A percentile compares a stretch with the other conserved stretches of the same genome.
These are phyloP conservation scores for Antennarius maculatus DNA, from an alignment of 2,797 vertebrate genomes.

Conservation along the genomic window DNA sequence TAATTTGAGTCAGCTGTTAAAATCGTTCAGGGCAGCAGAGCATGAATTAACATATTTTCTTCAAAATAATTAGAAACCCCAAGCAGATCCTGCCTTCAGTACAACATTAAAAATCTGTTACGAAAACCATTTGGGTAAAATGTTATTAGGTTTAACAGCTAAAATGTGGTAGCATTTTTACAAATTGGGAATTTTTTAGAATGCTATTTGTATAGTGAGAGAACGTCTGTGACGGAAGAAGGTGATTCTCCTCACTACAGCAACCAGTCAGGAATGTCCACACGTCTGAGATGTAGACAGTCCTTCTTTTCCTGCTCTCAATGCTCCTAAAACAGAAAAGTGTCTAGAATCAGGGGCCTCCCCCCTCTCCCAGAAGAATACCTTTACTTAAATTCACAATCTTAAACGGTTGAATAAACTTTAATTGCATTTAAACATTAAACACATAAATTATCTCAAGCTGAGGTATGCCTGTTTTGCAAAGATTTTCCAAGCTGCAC, in stretches of 20 bases:
- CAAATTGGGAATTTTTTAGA: slow-evolving; percentile 30
- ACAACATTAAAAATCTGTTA: slow-evolving; percentile 17
- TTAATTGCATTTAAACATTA: slow-evolving; percentile 21
- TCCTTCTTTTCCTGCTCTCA: slow-evolving; percentile 74
- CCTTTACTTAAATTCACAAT: slow-evolving; percentile 44
- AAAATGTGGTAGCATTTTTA: slow-evolving; percentile 17
- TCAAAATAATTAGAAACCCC: slow-evolving; percentile 42
- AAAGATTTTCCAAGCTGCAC: slow-evolving; percentile 43
- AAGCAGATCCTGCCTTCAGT: slow-evolving; percentile 44
- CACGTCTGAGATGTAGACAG: slow-evolving; percentile 76
- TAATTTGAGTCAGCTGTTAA: slow-evolving; percentile 79
- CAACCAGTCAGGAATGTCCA: slow-evolving; percentile 75
- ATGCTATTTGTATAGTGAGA: slow-evolving; percentile 5
- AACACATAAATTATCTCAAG: slow-evolving; percentile 35
- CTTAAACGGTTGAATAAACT: slow-evolving; percentile 31
- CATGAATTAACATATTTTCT: slow-evolving; percentile 73
- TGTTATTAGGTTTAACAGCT: slow-evolving; percentile 8
- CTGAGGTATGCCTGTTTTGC: slow-evolving; percentile 24
- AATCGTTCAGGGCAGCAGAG: slow-evolving; percentile 68
- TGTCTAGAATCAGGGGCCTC: slow-evolving; percentile 63
- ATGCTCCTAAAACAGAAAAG: slow-evolving; percentile 63
- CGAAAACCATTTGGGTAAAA: neutral
- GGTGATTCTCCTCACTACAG: slow-evolving; percentile 58
- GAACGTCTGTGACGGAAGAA: slow-evolving; percentile 9
- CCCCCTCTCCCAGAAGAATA: slow-evolving; percentile 40